Evolutionary conservation across 2,797 vertebrate genomes (phyloP), one percentile per base, ranked within the genome.

Genomic region (Hypotaenidia philippensis): DNA sequence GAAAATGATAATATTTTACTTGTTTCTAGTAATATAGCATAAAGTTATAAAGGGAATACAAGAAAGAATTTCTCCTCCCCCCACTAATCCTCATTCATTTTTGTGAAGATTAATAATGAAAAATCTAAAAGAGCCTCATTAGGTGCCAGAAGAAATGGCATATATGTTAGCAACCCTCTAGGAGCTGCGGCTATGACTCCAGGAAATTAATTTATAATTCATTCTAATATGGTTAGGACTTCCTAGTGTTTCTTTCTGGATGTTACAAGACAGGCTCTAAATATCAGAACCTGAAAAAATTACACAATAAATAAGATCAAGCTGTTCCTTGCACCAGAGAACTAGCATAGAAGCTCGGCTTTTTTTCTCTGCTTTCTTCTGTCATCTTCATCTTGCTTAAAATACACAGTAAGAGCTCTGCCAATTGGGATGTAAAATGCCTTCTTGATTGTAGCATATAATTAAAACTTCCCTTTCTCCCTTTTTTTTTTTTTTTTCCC

Each of bases 381-480:
- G 70, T 69, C 89, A 87, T 90, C 71, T 94, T 96, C 89, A 91
- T 94, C 87, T 91, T 94, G 91, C 95, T 95, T 94, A 97, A 97
- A 97, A 97, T 97, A 94, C 50, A 95, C 90, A 88, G 71, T 91
- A 88, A 91, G 53, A 91, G 53, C 84, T 93, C 83, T 97, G 91
- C 89, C 94, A 96, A 88, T 84, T 95, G 93, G 91, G 83, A 93
- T 95, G 87, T 61, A 94, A 95, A 95, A 96, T 95, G 95, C 64
- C 50, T 94, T 87, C 94, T 90, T 96, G 94, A 95, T 97, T 95
- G 81, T 96, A 94, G 83, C 90, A 84, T 97, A 96, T 97, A 97
- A 97, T 97, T 96, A 96, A 96, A 97, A 93, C 90, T 80, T 86
- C 52, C 45, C 83, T 91, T 96, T 97, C 81, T 96, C 52, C 77